Base-by-base conservation (phyloP, 2,888 invertebrate species). In the Himalopsyche anomala region DNA sequence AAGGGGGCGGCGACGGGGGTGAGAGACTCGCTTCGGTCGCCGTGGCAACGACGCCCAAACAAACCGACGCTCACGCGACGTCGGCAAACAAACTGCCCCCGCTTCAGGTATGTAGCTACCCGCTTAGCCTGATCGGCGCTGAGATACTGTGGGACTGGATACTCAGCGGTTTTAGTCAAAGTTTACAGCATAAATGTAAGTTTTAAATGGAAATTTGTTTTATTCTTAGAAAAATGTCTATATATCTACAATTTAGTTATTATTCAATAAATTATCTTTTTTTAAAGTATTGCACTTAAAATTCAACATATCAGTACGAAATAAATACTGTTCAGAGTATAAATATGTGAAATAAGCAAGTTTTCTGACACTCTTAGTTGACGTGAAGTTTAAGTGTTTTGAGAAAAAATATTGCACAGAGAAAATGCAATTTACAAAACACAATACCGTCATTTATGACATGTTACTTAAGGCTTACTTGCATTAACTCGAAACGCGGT, bases 61-160 rank as follows among this genome's bases (percentile, higher is more conserved):
- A 87, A 87, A 86, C 83, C 81, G 85, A 62, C 51, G 82, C 36
- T 80, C 87, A 87, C 87, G 87, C 87, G 86, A 87, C 28, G 80
- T 17, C 51, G 54, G 74, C 74, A 74, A 74, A 74, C 74, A 74
- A 74, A 74, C 74, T 74, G 15, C 74, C 74, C 36, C 38, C 74
- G 74, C 74, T 38, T 28, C 28, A 15, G 74, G 74, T 36, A 74
- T 38, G 74, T 38, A 74, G 74, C 74, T 15, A 38, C 74, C 74
- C 74, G 74, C 36, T 74, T 11, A 74, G 74, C 74, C 38, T 74
- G 74, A 74, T 74, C 38, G 74, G 38, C 74, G 74, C 74, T 74
- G 28, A 74, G 74, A 74, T 74, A 74, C 38, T 74, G 38, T 38
- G 38, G 12, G 36, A 74, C 28, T 74, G 4, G 19, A 74, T 74